Conservation (phyloP, 2,888 invertebrate genomes). For the Phymatocera aterrima region DNA sequence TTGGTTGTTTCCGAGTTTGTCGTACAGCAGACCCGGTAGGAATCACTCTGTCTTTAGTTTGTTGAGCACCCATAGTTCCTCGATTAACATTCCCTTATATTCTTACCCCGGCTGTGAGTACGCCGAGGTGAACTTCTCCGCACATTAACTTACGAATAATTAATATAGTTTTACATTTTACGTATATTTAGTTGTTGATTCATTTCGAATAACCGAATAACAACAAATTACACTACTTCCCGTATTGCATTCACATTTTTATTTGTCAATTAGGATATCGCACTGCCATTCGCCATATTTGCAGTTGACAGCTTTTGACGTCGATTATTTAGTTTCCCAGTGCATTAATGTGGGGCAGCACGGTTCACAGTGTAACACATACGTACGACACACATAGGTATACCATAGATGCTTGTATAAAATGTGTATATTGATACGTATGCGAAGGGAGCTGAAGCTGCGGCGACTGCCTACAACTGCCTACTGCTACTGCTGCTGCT, state of each 20-base stretch:
- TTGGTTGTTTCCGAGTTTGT: slow-evolving; percentile 85
- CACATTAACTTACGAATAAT: slow-evolving; percentile 55
- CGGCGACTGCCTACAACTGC: too few relatives aligned
- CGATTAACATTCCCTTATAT: slow-evolving; percentile 69
- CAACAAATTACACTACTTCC: slow-evolving; percentile 43
- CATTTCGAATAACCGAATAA: slow-evolving; percentile 43
- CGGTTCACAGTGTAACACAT: too few relatives aligned
- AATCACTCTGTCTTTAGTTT: slow-evolving; percentile 92
- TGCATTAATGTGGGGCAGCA: slow-evolving; percentile 66
- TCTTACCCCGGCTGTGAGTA: slow-evolving; percentile 63
- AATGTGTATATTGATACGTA: too few relatives aligned
- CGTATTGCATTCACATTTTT: slow-evolving; percentile 59
- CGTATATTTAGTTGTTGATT: slow-evolving; percentile 36
- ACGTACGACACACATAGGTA: too few relatives aligned
- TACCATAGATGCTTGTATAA: background rate
- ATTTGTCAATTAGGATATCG: slow-evolving; percentile 50
- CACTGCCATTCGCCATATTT: slow-evolving; percentile 75
- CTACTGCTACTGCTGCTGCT: too few relatives aligned
- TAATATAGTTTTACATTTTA: slow-evolving; percentile 45
- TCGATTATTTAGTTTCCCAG: slow-evolving; percentile 77
- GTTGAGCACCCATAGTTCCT: slow-evolving; percentile 91
- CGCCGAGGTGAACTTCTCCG: slow-evolving; percentile 67
- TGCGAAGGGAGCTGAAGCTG: too few relatives aligned
- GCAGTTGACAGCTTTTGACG: slow-evolving; percentile 77
- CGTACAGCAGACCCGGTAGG: slow-evolving; percentile 83